Evolutionary conservation across 2,797 vertebrate species (phyloP), one percentile per base, ranked within the genome.

Genomic region (Channa striata): DNA sequence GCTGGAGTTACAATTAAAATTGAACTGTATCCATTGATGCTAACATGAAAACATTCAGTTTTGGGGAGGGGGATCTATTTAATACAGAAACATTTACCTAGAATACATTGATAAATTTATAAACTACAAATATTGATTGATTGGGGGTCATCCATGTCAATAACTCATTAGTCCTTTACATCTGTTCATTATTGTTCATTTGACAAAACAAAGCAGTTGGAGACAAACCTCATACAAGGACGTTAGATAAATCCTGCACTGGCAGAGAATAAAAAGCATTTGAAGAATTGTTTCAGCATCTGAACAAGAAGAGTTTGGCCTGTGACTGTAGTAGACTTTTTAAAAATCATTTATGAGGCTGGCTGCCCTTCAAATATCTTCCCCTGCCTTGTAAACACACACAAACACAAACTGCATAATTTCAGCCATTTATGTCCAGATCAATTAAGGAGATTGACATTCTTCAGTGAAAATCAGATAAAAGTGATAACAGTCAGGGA

Each of bases 401-500:
- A 43, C 59, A 54, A 77, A 52, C 67, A 53, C 73, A 54, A 65
- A 80, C 30, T 82, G 91, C 78, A 88, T 93, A 95, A 96, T 97
- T 95, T 95, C 72, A 88, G 93, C 90, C 95, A 95, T 95, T 96
- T 96, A 95, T 77, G 73, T 75, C 86, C 90, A 93, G 95, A 96
- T 96, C 95, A 94, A 96, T 95, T 94, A 77, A 82, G 90, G 87
- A 94, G 93, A 94, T 95, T 93, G 93, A 89, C 93, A 95, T 94
- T 95, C 93, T 93, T 93, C 90, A 93, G 91, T 91, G 93, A 91
- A 94, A 96, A 95, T 95, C 93, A 95, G 95, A 96, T 95, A 95
- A 95, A 91, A 85, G 87, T 92, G 88, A 93, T 93, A 93, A 94
- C 85, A 90, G 90, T 77, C 88, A 6, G 20, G 64, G 80, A 91